Percentiles rank a stretch among this genome's conserved stretches.
phyloP scores from a whole-genome alignment of 2,888 invertebrate genomes.

The Himalopsyche kuldschensis region DNA sequence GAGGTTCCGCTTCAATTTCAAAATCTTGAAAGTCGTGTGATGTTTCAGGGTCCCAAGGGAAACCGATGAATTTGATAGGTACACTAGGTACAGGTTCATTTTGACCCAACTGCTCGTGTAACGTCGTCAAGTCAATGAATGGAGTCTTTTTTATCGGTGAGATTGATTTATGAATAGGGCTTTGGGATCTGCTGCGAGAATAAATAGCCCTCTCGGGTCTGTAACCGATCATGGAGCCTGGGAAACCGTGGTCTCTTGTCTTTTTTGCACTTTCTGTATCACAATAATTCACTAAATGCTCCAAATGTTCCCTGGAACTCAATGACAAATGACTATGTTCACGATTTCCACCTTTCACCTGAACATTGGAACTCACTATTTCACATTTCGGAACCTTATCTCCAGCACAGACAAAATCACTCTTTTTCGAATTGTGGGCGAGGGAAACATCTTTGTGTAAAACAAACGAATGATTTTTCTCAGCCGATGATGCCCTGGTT shows the following conservation, averaged over 20 bases:
- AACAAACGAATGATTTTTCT: slow-evolving; percentile 44
- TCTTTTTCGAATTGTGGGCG: slow-evolving; percentile 13
- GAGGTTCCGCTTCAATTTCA: slow-evolving; percentile 51
- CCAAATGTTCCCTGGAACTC: background rate
- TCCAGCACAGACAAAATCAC: slow-evolving; percentile 6
- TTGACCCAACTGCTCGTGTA: slow-evolving; percentile 62
- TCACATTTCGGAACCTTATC: slow-evolving; percentile 5
- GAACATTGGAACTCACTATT: background rate
- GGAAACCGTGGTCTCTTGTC: background rate
- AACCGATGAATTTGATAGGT: slow-evolving; percentile 30
- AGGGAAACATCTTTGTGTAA: slow-evolving; percentile 42
- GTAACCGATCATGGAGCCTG: background rate
- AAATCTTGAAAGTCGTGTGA: slow-evolving; percentile 39
- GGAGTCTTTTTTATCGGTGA: slow-evolving; percentile 43
- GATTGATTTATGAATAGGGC: slow-evolving; percentile 41
- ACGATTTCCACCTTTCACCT: background rate
- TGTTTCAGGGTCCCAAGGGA: slow-evolving; percentile 31
- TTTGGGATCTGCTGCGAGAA: slow-evolving; percentile 46
- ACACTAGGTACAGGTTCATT: slow-evolving; percentile 49
- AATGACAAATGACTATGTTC: background rate
- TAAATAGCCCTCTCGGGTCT: background rate
- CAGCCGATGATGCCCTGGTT: slow-evolving; percentile 30
- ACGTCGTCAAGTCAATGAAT: slow-evolving; percentile 58
- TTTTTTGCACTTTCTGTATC: background rate
- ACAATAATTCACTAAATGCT: background rate